Percentiles rank a stretch among this genome's conserved stretches.
Evolutionary conservation across 2,113 vertebrate species (phyloP).

Genomic region (Phoenicopterus ruber): DNA sequence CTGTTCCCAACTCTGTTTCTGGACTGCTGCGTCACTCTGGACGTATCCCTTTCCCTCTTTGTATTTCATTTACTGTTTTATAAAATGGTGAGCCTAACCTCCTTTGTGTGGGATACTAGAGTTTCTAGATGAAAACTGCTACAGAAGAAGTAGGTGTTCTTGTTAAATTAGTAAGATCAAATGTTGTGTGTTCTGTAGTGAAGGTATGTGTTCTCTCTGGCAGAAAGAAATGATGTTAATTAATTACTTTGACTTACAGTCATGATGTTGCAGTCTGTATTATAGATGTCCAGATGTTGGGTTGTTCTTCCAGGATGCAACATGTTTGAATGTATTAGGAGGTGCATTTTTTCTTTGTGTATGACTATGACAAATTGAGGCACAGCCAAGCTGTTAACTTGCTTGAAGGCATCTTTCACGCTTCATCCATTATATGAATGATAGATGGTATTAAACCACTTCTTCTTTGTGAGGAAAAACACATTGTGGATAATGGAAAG

Average conservation of each 20-base stretch:
- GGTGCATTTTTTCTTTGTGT: slow-evolving; percentile 6
- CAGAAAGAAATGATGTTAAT: neutral
- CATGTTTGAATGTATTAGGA: slow-evolving; percentile 38
- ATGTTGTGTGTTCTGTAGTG: neutral
- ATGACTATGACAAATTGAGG: slow-evolving; percentile 60
- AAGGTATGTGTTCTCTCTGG: neutral
- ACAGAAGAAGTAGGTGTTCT: neutral
- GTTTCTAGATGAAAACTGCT: neutral
- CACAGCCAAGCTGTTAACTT: slow-evolving; percentile 48
- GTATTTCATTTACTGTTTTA: neutral
- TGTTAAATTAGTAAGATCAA: neutral
- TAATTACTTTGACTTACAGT: slow-evolving; percentile 32
- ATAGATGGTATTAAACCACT: slow-evolving; percentile 39
- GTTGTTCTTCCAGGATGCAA: slow-evolving; percentile 17
- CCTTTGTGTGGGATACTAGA: neutral
- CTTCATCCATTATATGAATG: slow-evolving; percentile 54
- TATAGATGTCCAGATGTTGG: slow-evolving; percentile 39
- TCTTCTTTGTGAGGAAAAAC: neutral
- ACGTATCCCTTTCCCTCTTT: neutral
- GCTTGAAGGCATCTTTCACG: slow-evolving; percentile 57
- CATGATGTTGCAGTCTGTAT: neutral
- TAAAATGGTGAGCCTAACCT: neutral
- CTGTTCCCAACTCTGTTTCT: neutral
- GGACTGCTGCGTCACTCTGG: neutral
- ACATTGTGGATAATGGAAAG: slow-evolving; percentile 39